A percentile compares a stretch with the other conserved stretches of the same genome.
Evolutionary conservation across 2,888 invertebrate species (phyloP).

Genomic region (Elysia crispata): DNA sequence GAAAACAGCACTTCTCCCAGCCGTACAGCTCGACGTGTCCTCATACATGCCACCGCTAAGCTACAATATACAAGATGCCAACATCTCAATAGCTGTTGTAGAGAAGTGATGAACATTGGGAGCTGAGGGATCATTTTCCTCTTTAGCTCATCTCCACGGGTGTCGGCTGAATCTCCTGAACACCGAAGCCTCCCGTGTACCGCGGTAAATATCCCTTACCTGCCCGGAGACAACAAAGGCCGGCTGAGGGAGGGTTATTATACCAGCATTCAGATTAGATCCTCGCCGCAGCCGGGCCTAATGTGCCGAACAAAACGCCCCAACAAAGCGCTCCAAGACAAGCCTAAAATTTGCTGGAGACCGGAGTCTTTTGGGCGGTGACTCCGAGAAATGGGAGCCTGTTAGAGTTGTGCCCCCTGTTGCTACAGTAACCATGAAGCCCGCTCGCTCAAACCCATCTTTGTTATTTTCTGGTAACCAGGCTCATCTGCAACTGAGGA

Average conservation of each 20-base stretch:
- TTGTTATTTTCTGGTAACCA: background rate
- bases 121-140: conserved; percentile 43
- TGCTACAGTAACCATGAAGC: conserved; percentile 10
- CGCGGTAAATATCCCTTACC: conserved; percentile 29
- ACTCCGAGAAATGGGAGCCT: conserved; percentile 29
- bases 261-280: conserved; percentile 20
- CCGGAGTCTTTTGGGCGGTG: conserved; percentile 29
- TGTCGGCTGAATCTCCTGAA: conserved; percentile 34
- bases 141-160: conserved; percentile 33
- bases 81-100: background rate
- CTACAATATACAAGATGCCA: too few species aligned
- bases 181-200: too few species aligned
- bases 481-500: too few species aligned
- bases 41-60: too few species aligned
- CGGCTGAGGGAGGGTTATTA: conserved; percentile 22
- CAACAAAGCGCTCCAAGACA: background rate
- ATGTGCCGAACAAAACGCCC: conserved; percentile 2
- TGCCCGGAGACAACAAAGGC: conserved; percentile 16
- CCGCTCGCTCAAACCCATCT: background rate
- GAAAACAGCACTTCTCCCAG: background rate
- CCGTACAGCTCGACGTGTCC: too few species aligned
- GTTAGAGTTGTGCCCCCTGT: conserved; percentile 20
- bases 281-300: background rate
- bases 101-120: conserved; percentile 12
- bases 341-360: conserved; percentile 1